Base-by-base conservation (phyloP, 2,888 invertebrate species). In the Xestia sexstrigata region DNA sequence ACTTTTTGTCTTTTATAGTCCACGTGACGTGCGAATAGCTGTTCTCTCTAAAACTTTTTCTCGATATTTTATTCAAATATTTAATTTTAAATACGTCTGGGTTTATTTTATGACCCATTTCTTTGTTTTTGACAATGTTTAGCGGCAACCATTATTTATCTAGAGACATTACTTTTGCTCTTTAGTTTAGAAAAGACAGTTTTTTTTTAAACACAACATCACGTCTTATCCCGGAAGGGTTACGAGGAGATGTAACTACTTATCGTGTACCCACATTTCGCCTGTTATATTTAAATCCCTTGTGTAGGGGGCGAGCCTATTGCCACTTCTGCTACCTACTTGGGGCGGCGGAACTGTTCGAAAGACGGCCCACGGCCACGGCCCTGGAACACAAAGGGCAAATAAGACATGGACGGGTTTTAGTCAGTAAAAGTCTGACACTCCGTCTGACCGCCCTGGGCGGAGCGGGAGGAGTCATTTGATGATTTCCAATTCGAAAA, bases 101-200 rank as follows among this genome's bases (percentile, higher is more conserved):
- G 13, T 35, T 23, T 66, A n/a, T 49, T 52, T 35, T 39, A n/a
- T 26, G 63, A 26, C 26, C 15, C 30, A 49, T 76, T 65, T 42
- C 17, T 39, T 73, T 42, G 26, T 67, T 62, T 58, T n/a, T 62
- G 49, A 58, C 26, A 47, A 76, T 58, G 20, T 15, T 30, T 13
- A 52, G n/a, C 69, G 77, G 82, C 70, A 65, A 60, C 39, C 7
- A 49, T 77, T 52, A 62, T 47, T 58, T 47, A n/a, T 55, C 20
- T 30, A 23, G 15, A 20, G n/a, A 30, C 2, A n/a, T 30, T 45
- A 23, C 9, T 42, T 76, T 35, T 23, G 9, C 1, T 39, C 8
- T 42, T 9, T 20, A 15, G 17, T 58, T 20, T 42, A 2, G 17
- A 60, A 30, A 60, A 30, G 17, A 60, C 8, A 60, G 6, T 52